phyloP scores from a whole-genome alignment of 2,797 vertebrate genomes.

The Margarornis squamiger region DNA sequence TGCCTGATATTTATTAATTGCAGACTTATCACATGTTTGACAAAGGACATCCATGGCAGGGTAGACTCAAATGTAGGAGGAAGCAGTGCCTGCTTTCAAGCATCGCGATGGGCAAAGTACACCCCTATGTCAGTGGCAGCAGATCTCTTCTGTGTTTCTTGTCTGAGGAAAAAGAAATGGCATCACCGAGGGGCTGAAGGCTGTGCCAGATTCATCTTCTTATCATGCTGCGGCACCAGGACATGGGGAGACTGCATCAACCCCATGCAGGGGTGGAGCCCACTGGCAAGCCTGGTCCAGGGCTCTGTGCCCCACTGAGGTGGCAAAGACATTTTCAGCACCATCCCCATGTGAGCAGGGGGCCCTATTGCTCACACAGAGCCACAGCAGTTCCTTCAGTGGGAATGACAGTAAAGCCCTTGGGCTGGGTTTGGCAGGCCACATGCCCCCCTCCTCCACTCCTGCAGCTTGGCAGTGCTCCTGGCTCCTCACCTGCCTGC shows the following conservation, averaged over 20 bases:
- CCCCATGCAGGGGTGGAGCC: fast-evolving
- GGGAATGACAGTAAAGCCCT: not conserved
- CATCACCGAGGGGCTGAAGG: fast-evolving
- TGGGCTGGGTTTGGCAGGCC: not conserved
- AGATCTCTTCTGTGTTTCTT: not conserved
- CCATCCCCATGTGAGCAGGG: not conserved
- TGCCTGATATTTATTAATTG: not conserved
- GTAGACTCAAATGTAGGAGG: not conserved
- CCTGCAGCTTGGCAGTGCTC: not conserved
- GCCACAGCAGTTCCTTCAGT: fast-evolving
- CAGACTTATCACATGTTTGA: not conserved
- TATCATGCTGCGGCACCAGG: fast-evolving
- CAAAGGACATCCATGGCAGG: not conserved
- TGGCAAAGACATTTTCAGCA: not conserved
- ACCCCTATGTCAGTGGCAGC: fast-evolving
- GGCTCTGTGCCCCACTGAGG: not conserved
- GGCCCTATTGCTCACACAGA: fast-evolving
- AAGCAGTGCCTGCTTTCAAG: not conserved
- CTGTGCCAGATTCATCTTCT: not conserved
- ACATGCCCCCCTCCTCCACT: not conserved
- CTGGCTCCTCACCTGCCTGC: not conserved
- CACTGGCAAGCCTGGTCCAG: fast-evolving
- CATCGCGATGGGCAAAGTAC: fast-evolving
- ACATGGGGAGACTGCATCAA: not conserved
- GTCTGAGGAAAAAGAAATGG: not conserved